phyloP scores from a whole-genome alignment of 2,888 invertebrate species.

The Euzophera pinguis region DNA sequence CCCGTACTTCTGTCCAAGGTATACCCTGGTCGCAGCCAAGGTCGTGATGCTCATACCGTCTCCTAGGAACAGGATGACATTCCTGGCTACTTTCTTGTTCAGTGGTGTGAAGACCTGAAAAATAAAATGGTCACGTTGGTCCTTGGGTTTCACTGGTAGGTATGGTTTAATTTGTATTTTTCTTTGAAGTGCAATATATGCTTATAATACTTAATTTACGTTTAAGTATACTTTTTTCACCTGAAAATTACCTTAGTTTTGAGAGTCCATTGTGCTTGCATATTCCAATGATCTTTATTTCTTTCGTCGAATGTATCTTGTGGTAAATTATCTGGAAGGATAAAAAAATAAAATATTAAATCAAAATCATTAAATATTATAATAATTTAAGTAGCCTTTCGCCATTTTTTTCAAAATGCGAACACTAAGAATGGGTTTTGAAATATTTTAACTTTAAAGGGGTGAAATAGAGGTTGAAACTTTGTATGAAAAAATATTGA shows the following conservation, averaged over 20 bases:
- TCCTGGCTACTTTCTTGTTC: constrained; percentile 69
- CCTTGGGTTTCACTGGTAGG: too few relatives aligned
- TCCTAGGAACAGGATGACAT: constrained; percentile 90
- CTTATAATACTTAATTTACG: too few relatives aligned
- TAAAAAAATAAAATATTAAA: neutral
- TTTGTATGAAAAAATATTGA: too few relatives aligned
- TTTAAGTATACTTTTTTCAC: neutral
- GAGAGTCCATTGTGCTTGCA: constrained; percentile 59
- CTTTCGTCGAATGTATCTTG: constrained; percentile 49
- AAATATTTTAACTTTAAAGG: too few relatives aligned
- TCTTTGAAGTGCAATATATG: too few relatives aligned
- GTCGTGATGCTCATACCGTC: constrained; percentile 94
- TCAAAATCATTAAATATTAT: too few relatives aligned
- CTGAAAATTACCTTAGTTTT: constrained; percentile 3
- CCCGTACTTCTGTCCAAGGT: constrained; percentile 82
- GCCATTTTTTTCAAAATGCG: too few relatives aligned
- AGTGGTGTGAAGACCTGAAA: constrained; percentile 44
- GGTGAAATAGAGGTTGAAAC: too few relatives aligned
- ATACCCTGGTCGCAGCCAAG: constrained; percentile 86
- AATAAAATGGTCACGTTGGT: too few relatives aligned
- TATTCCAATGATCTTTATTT: constrained; percentile 61
- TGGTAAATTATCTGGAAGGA: constrained; percentile 32
- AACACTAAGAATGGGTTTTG: too few relatives aligned
- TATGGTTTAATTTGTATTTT: too few relatives aligned
- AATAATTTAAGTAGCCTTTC: too few relatives aligned